phyloP scores from a whole-genome alignment of 2,113 vertebrate species.

The Amphiprion ocellaris region DNA sequence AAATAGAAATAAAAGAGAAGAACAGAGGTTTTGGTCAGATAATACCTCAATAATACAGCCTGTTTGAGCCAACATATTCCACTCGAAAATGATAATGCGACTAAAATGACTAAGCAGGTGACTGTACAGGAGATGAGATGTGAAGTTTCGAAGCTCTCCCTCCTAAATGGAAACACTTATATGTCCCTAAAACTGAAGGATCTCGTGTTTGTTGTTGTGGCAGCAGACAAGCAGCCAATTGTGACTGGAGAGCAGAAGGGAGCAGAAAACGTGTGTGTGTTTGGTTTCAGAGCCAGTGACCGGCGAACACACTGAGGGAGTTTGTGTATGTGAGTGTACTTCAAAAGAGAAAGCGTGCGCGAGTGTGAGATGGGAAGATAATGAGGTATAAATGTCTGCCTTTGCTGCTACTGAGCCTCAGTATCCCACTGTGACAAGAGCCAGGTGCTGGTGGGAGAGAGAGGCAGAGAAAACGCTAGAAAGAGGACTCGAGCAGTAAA shows the following conservation, averaged over 20 bases:
- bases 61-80: neutral
- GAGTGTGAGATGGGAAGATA: constrained; percentile 57
- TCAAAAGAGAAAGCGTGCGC: constrained; percentile 41
- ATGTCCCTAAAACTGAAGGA: neutral
- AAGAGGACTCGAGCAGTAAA: constrained; percentile 70
- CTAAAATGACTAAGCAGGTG: neutral
- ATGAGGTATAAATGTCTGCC: constrained; percentile 72
- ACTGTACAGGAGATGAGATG: neutral
- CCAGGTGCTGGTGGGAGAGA: constrained; percentile 71
- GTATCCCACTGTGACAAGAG: constrained; percentile 77
- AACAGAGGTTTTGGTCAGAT: too few relatives aligned
- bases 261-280: constrained; percentile 53
- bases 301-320: neutral
- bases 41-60: too few relatives aligned
- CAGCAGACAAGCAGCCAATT: constrained; percentile 18
- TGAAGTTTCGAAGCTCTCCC: neutral
- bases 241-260: constrained; percentile 24
- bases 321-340: constrained; percentile 23
- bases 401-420: constrained; percentile 61
- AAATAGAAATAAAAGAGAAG: too few relatives aligned
- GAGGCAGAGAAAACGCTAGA: constrained; percentile 31
- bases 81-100: neutral
- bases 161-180: constrained; percentile 2
- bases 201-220: neutral
- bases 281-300: constrained; percentile 47